Percentiles rank a stretch among this genome's conserved stretches.
Conservation (phyloP, 1,140 invertebrate species). For the Dufourea novaeangliae region DNA sequence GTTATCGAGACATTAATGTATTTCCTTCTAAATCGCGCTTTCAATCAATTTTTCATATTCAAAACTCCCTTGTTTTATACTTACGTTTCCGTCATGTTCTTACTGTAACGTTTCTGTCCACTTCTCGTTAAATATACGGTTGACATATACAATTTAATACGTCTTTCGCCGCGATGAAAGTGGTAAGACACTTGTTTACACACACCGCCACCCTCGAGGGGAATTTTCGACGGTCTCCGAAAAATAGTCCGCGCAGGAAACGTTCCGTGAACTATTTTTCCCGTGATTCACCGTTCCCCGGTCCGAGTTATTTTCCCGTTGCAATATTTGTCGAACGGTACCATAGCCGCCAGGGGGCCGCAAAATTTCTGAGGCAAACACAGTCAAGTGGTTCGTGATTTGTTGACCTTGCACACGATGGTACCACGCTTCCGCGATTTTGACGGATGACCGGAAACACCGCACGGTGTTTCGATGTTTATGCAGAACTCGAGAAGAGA, state of each 20-base stretch:
- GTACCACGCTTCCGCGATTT: slow-evolving; percentile 21
- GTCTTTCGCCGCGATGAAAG: too few relatives aligned
- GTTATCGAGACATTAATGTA: too few relatives aligned
- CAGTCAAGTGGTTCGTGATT: slow-evolving; percentile 45
- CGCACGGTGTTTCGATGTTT: slow-evolving; percentile 34
- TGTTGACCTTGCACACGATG: slow-evolving; percentile 36
- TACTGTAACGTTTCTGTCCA: background rate
- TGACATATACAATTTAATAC: too few relatives aligned
- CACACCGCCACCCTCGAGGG: too few relatives aligned
- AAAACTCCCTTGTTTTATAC: background rate
- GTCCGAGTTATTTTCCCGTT: slow-evolving; percentile 2
- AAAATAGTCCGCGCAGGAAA: too few relatives aligned
- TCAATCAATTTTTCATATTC: background rate
- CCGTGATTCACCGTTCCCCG: background rate
- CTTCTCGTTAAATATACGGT: background rate
- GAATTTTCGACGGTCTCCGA: too few relatives aligned
- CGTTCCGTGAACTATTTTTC: too few relatives aligned
- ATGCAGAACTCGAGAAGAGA: slow-evolving; percentile 43
- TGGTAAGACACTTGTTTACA: too few relatives aligned
- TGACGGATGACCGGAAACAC: slow-evolving; percentile 46
- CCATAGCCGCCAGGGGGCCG: too few relatives aligned
- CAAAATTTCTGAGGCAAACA: slow-evolving; percentile 21
- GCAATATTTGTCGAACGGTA: slow-evolving; percentile 23
- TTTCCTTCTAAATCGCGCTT: background rate
- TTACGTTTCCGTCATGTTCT: background rate